Base-by-base conservation (phyloP, 2,113 vertebrate species). In the Phyllostomus hastatus region DNA sequence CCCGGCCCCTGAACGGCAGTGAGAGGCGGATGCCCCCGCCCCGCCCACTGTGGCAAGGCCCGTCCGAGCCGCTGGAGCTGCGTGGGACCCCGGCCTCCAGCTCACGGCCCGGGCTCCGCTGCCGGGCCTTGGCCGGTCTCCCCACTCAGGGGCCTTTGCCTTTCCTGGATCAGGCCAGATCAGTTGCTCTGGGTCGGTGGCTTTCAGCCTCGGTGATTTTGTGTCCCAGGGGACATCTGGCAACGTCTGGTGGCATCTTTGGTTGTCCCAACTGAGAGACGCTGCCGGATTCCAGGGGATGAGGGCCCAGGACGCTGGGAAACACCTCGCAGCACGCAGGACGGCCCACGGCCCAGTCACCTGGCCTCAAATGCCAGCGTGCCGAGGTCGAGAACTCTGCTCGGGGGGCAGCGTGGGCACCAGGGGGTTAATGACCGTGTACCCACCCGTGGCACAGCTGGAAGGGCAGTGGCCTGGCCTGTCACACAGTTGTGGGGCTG, bases 81-180 rank as follows among this genome's bases (percentile, higher is more conserved):
- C 20, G 19, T 3, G 0, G 1, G 35, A 22, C 28, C 84, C 54
- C 2, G n/a, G 15, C 48, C 46, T 19, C 43, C 9, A 4, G 5
- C 72, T 38, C 26, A 0, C 1, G 0, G 4, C 3, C 31, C 1
- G 2, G 46, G 35, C 22, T 28, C 75, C 22, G 20, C 73, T 9
- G 61, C 33, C 6, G 70, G 59, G 6, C 0, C 4, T 12, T 0
- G 1, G 61, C 22, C 0, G 1, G n/a, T 4, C 41, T 33, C 41
- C n/a, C 6, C 15, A 2, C 54, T 6, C 38, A 0, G 41, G 16
- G 22, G 24, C 59, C 41, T 57, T 57, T 54, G 41, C 11, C 0
- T 15, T 28, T 87, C 73, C 80, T 8, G 48, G 8, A 4, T 33
- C 33, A 43, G 69, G 19, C 10, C 22, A 0, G 0, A 1, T 9